Evolutionary conservation across 2,797 vertebrate genomes (phyloP).

Genomic region (Cirrhinus molitorella): DNA sequence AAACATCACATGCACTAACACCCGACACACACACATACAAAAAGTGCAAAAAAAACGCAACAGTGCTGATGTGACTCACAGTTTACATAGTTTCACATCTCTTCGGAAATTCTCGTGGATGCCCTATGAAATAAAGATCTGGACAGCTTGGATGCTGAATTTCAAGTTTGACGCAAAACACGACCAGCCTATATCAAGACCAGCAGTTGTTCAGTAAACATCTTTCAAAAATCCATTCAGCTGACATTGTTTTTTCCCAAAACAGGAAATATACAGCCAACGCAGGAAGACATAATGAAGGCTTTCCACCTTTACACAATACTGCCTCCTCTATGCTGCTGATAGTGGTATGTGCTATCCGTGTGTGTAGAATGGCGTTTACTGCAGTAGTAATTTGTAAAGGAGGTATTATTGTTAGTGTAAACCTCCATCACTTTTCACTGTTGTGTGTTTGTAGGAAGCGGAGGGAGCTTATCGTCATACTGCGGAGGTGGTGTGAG

Average conservation of each 20-base stretch:
- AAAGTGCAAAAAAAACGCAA: constrained; percentile 26
- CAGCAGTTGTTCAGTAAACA: constrained; percentile 37
- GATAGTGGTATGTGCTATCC: background rate
- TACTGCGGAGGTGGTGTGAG: constrained; percentile 94
- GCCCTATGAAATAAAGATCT: background rate
- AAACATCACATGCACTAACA: background rate
- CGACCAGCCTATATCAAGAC: background rate
- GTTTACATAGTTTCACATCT: constrained; percentile 21
- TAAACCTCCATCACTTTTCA: constrained; percentile 35
- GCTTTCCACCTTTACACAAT: constrained; percentile 29
- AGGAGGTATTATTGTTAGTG: background rate
- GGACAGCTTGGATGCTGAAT: background rate
- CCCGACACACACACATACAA: background rate
- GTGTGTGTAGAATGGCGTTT: background rate
- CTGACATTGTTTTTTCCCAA: too few relatives aligned
- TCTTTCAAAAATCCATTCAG: background rate
- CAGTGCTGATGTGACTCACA: constrained; percentile 30
- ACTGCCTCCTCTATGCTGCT: background rate
- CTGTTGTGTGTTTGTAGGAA: constrained; percentile 58
- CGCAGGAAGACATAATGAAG: background rate
- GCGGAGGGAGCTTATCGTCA: constrained; percentile 77
- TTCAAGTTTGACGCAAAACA: constrained; percentile 24
- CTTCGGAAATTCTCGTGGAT: background rate
- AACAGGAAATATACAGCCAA: background rate
- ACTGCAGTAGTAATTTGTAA: background rate